These are phyloP conservation scores for Slavum lentiscoides DNA, from an alignment of 2,888 invertebrate genomes.

Conservation along the genomic window DNA sequence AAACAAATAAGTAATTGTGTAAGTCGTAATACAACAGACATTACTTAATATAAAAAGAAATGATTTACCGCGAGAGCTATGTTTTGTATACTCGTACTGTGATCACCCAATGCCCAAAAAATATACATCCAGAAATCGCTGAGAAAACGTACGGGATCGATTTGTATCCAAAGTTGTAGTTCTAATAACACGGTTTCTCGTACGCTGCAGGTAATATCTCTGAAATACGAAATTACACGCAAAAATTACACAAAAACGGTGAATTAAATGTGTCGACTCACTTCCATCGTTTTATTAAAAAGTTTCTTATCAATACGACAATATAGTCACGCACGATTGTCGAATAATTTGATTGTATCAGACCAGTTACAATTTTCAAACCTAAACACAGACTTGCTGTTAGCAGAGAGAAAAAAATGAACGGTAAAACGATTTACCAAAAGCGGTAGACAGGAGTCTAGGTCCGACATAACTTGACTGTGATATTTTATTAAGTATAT, in stretches of 20 bases:
- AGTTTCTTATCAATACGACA: not conserved
- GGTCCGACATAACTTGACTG: constrained; percentile 25
- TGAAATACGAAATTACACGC: not conserved
- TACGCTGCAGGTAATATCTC: constrained; percentile 15
- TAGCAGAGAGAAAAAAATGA: not conserved
- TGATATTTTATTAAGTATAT: constrained; percentile 28
- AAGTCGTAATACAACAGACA: not conserved
- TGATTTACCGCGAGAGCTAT: constrained; percentile 13
- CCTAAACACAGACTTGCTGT: constrained; percentile 14
- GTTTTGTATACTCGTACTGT: constrained; percentile 26
- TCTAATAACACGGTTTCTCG: constrained; percentile 36
- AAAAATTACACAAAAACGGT: not conserved
- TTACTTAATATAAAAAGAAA: not conserved
- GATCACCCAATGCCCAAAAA: constrained; percentile 30
- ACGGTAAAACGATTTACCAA: not conserved
- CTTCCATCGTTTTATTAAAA: constrained; percentile 33
- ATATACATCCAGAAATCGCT: constrained; percentile 31
- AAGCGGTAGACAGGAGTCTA: constrained; percentile 13
- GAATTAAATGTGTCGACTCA: constrained; percentile 9
- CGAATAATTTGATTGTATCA: constrained; percentile 13
- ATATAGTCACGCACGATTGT: not conserved
- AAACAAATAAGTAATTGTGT: not conserved
- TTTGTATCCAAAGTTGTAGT: constrained; percentile 30
- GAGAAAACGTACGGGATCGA: constrained; percentile 11
- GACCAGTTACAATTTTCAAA: constrained; percentile 46